Evolutionary conservation across 2,113 vertebrate species (phyloP).

Genomic region (Erinaceus europaeus): DNA sequence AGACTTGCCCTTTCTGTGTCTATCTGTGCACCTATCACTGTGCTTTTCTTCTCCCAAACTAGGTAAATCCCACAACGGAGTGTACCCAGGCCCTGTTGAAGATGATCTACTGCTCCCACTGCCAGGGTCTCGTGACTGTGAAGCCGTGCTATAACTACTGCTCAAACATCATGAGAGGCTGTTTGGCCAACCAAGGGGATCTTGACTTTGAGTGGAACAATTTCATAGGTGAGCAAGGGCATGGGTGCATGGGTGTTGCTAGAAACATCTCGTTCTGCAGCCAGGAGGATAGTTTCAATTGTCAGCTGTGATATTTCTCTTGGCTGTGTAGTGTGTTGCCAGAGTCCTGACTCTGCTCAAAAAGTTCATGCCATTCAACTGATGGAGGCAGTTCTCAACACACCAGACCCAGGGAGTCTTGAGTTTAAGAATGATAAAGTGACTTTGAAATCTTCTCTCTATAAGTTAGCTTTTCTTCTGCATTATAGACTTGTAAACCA

Average conservation of each 20-base stretch:
- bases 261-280: not conserved
- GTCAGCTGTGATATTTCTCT: not conserved
- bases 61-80: conserved; percentile 93
- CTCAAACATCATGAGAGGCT: conserved; percentile 96
- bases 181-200: conserved; percentile 96
- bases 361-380: not conserved
- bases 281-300: not conserved
- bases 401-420: not conserved
- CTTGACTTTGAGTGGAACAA: conserved; percentile 96
- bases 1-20: not conserved
- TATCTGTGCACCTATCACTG: not conserved
- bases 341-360: not conserved
- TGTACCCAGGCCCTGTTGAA: conserved; percentile 92
- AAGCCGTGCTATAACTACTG: conserved; percentile 99
- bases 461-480: not conserved
- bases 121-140: conserved; percentile 91
- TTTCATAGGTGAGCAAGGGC: conserved; percentile 91
- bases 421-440: not conserved
- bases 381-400: not conserved
- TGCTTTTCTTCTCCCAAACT: not conserved
- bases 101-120: conserved; percentile 97
- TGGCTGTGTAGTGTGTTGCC: not conserved
- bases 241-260: not conserved
- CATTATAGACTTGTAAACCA: not conserved
- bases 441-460: not conserved